phyloP scores from a whole-genome alignment of 2,113 vertebrate species.

The Cepphus grylle region DNA sequence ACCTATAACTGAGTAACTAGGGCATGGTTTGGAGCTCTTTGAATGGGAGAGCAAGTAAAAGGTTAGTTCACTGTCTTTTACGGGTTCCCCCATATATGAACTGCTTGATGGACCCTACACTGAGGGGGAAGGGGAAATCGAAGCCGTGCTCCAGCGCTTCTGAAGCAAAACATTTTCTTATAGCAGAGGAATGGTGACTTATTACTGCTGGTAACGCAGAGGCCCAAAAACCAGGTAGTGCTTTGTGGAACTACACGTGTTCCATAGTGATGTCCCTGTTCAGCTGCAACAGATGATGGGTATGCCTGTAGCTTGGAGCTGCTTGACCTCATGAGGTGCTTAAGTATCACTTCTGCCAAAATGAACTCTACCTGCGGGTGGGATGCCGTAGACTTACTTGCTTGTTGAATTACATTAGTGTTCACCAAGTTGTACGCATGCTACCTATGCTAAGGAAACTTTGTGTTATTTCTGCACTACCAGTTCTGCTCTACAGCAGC shows the following conservation, averaged over 20 bases:
- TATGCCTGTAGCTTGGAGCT: background rate
- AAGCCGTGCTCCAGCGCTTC: background rate
- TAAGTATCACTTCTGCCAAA: accelerated
- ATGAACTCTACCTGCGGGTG: accelerated
- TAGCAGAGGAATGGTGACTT: background rate
- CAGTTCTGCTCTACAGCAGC: background rate
- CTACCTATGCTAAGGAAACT: background rate
- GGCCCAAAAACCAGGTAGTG: background rate
- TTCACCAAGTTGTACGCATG: accelerated
- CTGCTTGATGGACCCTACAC: background rate
- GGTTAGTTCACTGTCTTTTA: background rate
- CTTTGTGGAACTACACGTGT: background rate
- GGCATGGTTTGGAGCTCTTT: background rate
- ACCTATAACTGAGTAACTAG: background rate
- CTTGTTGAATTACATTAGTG: accelerated
- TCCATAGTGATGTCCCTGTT: accelerated
- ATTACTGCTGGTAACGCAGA: background rate
- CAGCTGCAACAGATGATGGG: accelerated
- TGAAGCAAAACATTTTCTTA: background rate
- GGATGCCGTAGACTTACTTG: accelerated
- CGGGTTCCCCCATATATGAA: background rate
- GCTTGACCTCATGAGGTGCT: background rate
- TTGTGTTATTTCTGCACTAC: background rate
- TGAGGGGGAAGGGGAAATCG: background rate
- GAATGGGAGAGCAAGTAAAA: background rate